Base-by-base conservation (phyloP, 2,888 invertebrate genomes). In the Lordiphosa andalusiaca region DNA sequence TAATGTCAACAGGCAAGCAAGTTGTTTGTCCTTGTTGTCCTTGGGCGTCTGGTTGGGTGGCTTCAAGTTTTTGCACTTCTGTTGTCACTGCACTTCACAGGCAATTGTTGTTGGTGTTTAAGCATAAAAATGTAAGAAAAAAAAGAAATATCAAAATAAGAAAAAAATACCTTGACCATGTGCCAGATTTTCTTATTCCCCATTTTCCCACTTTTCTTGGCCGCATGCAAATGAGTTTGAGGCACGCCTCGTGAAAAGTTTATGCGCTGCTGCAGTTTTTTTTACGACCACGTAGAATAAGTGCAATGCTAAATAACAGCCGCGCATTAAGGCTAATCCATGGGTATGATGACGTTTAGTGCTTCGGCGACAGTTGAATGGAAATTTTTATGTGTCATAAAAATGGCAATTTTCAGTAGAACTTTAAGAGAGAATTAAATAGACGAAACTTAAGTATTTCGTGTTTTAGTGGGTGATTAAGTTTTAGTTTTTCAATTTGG, bases 271-370 rank as follows among this genome's bases (percentile, higher is more conserved):
- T 75, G 80, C 69, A 80, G 49, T 67, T 65, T 42, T 48, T 73
- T 75, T 70, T 67, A 56, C 38, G 55, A 44, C 25, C 56, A 37
- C 37, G 41, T 25, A 39, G 36, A 12, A 23, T 13, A 46, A 12
- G 36, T 13, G 52, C 54, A 57, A 52, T 60, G 41, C 55, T 53
- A 60, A 71, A 55, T 64, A 51, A 55, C 73, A 59, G 70, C 63
- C 67, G 60, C 41, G 62, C 74, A 67, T 62, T 67, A 44, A 21
- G 53, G 77, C 84, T 84, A 84, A 84, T 81, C 74, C 77, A 61
- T 68, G 67, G 67, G 73, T 63, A 71, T 69, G 78, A 77, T 84
- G 78, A 77, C 67, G 67, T 81, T 84, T 73, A 77, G 77, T 71
- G 71, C 65, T 47, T 35, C 53, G 69, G 55, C 61, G 64, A 71